These are phyloP conservation scores for Leptobrachium ailaonicum DNA, from an alignment of 2,113 vertebrate genomes.

Conservation along the genomic window DNA sequence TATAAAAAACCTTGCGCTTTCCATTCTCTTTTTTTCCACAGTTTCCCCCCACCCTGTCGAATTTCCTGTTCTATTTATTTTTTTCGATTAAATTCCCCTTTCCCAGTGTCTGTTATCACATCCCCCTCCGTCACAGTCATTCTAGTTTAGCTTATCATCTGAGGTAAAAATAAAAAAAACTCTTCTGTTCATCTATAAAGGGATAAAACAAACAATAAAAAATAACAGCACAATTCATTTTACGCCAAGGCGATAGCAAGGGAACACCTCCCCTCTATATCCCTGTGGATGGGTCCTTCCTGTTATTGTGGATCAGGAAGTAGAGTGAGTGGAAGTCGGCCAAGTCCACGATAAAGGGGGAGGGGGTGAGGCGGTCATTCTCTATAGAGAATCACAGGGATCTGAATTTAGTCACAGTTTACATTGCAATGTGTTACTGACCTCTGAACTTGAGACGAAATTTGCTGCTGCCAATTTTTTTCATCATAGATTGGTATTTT, in stretches of 20 bases:
- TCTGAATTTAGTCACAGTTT: background rate
- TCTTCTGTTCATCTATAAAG: conserved; percentile 12
- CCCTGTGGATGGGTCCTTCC: conserved; percentile 41
- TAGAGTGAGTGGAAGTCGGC: conserved; percentile 6
- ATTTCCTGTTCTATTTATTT: background rate
- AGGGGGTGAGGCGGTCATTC: background rate
- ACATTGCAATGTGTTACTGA: background rate
- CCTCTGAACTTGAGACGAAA: background rate
- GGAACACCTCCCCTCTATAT: conserved; percentile 16
- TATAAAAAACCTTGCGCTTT: too few species aligned
- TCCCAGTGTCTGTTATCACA: background rate
- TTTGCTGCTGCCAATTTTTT: too few species aligned
- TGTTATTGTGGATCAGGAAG: conserved; percentile 45
- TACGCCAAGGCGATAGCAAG: background rate
- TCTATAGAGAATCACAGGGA: background rate
- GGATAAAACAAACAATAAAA: background rate
- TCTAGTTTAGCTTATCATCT: background rate
- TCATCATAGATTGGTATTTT: too few species aligned
- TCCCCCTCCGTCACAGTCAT: background rate
- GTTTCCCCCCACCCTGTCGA: background rate
- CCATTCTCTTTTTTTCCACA: background rate
- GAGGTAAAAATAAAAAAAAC: conserved; percentile 26
- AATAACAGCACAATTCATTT: background rate
- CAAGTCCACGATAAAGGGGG: conserved; percentile 3
- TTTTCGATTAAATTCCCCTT: background rate